Evolutionary conservation across 2,113 vertebrate species (phyloP), one percentile per base, ranked within the genome.

Genomic region (Rhegmatorhina hoffmannsi): DNA sequence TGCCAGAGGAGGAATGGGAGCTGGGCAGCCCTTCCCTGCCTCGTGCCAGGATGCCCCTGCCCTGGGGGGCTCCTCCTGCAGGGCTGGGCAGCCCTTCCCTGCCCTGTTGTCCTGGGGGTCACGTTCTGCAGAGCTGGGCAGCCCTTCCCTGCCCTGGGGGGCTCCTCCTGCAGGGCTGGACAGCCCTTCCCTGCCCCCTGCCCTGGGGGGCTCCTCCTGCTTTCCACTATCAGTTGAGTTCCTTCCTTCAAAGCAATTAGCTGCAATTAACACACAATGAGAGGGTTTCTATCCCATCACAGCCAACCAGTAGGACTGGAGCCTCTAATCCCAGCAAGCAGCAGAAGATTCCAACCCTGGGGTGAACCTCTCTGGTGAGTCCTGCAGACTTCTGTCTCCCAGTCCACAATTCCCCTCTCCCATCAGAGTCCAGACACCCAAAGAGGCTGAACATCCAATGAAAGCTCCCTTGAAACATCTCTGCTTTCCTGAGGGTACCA

Each of bases 231-330:
- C 43, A 43, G 18, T 46, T 76, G 34, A 50, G 29, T 9, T 79
- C 44, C 49, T 87, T 91, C 33, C 50, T 33, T n/a, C 29, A 0
- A 3, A 87, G 59, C 78, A 87, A 67, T 94, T 94, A 86, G 49
- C 70, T 90, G 74, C 73, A 86, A 92, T 95, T 93, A 97, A 90
- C 34, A 72, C 6, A 1, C 66, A 83, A 3, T 85, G 72, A 89
- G 49, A 87, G 40, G 28, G 36, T 14, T 87, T 78, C 74, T 60
- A 40, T 63, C 79, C 81, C 70, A 34, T 73, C 84, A 11, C 29
- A 93, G 34, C 33, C 25, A 77, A 17, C 9, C 55, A 74, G 79
- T 70, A 59, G 72, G 76, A 90, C 1, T 62, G 24, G 63, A 88
- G 68, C 55, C 72, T 67, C 94, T 86, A 93, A 94, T 80, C 75